Base-by-base conservation (phyloP, 1,140 invertebrate species). In the Tetragonula clypearis region DNA sequence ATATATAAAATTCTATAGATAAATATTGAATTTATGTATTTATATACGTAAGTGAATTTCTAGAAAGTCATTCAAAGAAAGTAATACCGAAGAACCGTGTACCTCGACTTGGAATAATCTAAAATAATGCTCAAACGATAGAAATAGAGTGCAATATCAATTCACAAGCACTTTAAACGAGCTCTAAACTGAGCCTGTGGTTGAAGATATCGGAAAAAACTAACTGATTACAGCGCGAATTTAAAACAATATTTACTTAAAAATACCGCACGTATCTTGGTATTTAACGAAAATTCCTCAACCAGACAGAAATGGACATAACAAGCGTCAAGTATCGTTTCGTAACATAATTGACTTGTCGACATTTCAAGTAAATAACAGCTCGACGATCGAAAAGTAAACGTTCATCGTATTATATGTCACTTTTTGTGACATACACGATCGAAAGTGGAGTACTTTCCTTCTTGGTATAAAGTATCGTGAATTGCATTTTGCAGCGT, bases 81-180 rank as follows among this genome's bases (percentile, higher is more conserved):
- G 23, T 0, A 5, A 21, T 62, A 1, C 23, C 23, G 0, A 62
- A n/a, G 9, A 9, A n/a, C 11, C 0, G 21, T 62, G 12, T 0
- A 23, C 0, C 11, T 12, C 11, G 12, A 23, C 11, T 4, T 4
- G 11, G 60, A 62, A 62, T 14, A 14, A 3, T 12, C 0, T 6
- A n/a, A 5, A 62, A n/a, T 14, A 62, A 12, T 23, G 2, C 5
- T 4, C 2, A 62, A n/a, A 14, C 1, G 23, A 62, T n/a, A 0
- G 15, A 66, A 30, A 30, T 6, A 66, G 6, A 49, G 4, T 66
- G 8, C 6, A 66, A 66, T 3, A 53, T 71, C 17, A 15, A 15
- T 66, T 4, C 9, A 15, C 15, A 15, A 19, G 2, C 12, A 41
- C 11, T 41, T 71, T 8, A 6, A 49, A 71, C 19, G 2, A 30